Base-by-base conservation (phyloP, 1,140 invertebrate species). In the Watersipora subatra region DNA sequence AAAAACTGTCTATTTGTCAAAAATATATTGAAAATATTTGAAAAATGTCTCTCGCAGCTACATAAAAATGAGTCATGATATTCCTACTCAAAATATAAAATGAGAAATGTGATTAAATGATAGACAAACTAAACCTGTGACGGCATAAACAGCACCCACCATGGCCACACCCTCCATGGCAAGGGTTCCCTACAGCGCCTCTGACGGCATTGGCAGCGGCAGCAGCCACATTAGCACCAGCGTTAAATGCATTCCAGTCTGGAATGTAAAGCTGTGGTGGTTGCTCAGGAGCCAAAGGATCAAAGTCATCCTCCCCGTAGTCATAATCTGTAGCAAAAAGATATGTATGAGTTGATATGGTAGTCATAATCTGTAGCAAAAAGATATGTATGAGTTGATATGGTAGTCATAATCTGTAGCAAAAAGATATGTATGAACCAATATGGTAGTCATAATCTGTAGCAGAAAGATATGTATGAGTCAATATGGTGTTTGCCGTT, bases 211-310 rank as follows among this genome's bases (percentile, higher is more conserved):
- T 59, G 58, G 58, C 58, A 24, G 58, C 58, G 7, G 27, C 22
- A 12, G 58, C 58, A 12, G 58, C 58, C 22, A 59, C 58, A 28
- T 59, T 59, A 12, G 27, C 22, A 12, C 58, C 58, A 59, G 58
- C 58, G 22, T 59, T 59, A 22, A 59, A 59, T 7, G 58, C 58
- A 24, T 24, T 59, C 58, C 58, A 59, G 27, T 59, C 58, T 12
- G 58, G 58, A 12, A 28, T 28, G 22, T 59, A 59, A 7, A 28
- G 22, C 58, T 59, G 58, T 28, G 58, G 58, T 7, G 58, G 58
- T 22, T 59, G 58, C 22, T 59, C 58, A 28, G 22, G 58, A 12
- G 58, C 58, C 22, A 59, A 22, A 59, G 58, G 58, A 22, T 59
- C 58, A 46, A 12, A 7, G n/a, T 46, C 34, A 46, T 46, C 34